Base-by-base conservation (phyloP, 2,888 invertebrate genomes). In the Drosophila rubida region DNA sequence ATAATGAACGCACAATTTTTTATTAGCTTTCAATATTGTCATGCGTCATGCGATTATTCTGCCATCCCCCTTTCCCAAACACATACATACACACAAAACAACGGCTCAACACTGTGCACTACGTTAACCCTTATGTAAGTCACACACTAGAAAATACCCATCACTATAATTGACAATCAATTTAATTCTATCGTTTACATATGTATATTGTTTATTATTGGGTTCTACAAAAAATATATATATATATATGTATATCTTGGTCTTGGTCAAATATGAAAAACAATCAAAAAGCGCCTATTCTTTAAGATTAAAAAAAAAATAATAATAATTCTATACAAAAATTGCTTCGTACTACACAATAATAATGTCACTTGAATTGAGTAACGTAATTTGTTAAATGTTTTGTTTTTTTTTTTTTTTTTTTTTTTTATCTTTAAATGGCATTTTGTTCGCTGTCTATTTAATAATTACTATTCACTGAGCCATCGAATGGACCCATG, bases 401-500 rank as follows among this genome's bases (percentile, higher is more conserved):
- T 78, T 71, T 19, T 72, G 11, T n/a, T n/a, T 4, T 32, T 32
- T 5, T 32, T 32, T 11, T 32, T 32, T 32, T 32, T 1, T 32
- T 11, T 32, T 32, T 32, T n/a, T 11, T 32, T 65, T 65, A 62
- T 81, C 57, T 69, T 78, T 57, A 66, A 73, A 73, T 81, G 83
- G 84, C 83, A 78, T 86, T 86, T 68, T 66, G 62, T 58, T 71
- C 54, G 75, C 45, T 82, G 74, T 23, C 67, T 32, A 32, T 61
- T 87, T 68, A 87, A 79, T 80, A 90, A 78, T 88, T 88, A 71
- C 80, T 91, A 86, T 91, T 91, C 57, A 90, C 90, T 70, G 90
- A 89, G 64, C 90, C 91, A 77, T 91, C 91, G 66, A 91, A 90
- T 19, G 91, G 91, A n/a, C 91, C 94, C 51, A 93, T 93, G 44